phyloP scores from a whole-genome alignment of 1,140 invertebrate genomes.

The Idris sp. region DNA sequence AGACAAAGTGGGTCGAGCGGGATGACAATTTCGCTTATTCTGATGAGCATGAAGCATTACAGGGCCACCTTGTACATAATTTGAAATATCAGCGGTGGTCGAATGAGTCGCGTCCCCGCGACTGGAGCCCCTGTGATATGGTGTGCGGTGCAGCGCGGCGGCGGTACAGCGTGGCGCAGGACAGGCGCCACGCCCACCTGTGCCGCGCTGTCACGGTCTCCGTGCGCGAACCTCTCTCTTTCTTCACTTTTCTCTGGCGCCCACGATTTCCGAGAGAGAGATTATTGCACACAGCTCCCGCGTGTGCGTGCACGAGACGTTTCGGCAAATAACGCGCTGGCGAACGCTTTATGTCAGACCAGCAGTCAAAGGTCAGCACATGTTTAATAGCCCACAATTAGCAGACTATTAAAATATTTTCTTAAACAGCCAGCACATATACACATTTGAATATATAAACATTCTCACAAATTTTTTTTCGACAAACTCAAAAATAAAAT shows the following conservation, averaged over 20 bases:
- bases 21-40: slow-evolving; percentile 46
- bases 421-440: too few species aligned
- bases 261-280: slow-evolving; percentile 57
- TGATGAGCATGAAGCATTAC: slow-evolving; percentile 49
- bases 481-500: too few species aligned
- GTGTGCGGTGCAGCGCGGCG: slow-evolving; percentile 61
- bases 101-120: slow-evolving; percentile 31
- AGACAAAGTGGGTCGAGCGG: too few species aligned
- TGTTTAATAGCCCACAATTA: too few species aligned
- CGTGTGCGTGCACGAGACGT: slow-evolving; percentile 48
- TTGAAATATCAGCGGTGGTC: slow-evolving; percentile 38
- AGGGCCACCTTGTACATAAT: slow-evolving; percentile 55
- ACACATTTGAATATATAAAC: too few species aligned
- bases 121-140: slow-evolving; percentile 58
- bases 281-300: slow-evolving; percentile 45
- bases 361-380: too few species aligned
- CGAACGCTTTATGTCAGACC: too few species aligned
- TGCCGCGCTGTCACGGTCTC: slow-evolving; percentile 61
- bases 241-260: slow-evolving; percentile 61
- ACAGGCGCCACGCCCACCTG: slow-evolving; percentile 73
- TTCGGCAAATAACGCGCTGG: slow-evolving; percentile 51
- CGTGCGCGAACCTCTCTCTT: slow-evolving; percentile 58
- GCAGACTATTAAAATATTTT: too few species aligned
- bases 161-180: slow-evolving; percentile 66
- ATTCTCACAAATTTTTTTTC: too few species aligned